Base-by-base conservation (phyloP, 1,140 invertebrate genomes). In the Oreohelix idahoensis region DNA sequence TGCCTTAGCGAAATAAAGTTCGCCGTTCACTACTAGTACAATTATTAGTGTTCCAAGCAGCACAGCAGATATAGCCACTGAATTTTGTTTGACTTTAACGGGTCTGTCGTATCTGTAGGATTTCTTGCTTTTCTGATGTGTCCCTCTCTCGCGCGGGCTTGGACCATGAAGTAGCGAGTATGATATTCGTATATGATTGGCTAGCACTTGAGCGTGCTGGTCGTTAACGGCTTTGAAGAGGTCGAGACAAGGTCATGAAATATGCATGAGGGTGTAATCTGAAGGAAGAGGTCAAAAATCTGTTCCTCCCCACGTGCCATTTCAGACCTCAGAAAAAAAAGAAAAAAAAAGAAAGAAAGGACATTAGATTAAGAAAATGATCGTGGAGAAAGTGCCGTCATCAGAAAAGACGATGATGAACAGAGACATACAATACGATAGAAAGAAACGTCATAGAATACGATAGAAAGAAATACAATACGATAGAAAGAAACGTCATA, bases 191-290 rank as follows among this genome's bases (percentile, higher is more conserved):
- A 32, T 66, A 66, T 66, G 63, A 66, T 66, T 66, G 63, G 63
- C 63, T 32, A 66, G 63, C 63, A 66, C 63, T 32, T 2, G 63
- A 17, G 63, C 29, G 63, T 66, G 63, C 63, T 11, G 29, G 63
- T 66, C 63, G n/a, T 66, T 66, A 66, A 66, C 63, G 63, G 63
- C 11, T 66, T 35, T 66, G n/a, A 66, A 66, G 63, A 13, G 63
- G 63, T 66, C 63, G 63, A 32, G 63, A 66, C 63, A 66, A 66
- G 63, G 63, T 66, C 29, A 66, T 66, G 63, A 66, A 66, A 66
- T 66, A 66, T 66, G 63, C 63, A 66, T 66, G 29, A 66, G 63
- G 63, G 63, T 66, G 29, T 66, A 66, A 66, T 66, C 63, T 32
- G n/a, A 66, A 66, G 63, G 63, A 66, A 29, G 8, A n/a, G 63